Conservation (phyloP, 2,888 invertebrate species). For the Heteromurus nitidus region DNA sequence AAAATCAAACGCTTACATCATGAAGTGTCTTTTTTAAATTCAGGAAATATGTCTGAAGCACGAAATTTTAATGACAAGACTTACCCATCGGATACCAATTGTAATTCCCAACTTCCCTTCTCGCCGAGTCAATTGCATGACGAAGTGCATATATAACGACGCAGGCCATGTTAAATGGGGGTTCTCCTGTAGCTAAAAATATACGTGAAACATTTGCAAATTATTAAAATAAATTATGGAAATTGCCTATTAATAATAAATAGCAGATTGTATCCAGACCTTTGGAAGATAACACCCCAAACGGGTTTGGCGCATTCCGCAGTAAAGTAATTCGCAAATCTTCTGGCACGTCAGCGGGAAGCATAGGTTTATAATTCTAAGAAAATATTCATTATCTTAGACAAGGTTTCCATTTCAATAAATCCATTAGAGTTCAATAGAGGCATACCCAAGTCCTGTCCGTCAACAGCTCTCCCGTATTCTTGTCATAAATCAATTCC, state of each 20-base stretch:
- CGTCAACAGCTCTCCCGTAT: conserved; percentile 83
- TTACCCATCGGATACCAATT: conserved; percentile 81
- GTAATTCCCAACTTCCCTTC: conserved; percentile 81
- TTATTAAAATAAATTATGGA: not conserved
- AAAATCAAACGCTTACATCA: not conserved
- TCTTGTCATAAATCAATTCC: conserved; percentile 78
- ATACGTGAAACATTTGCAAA: not conserved
- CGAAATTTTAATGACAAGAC: conserved; percentile 69
- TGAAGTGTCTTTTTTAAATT: not conserved
- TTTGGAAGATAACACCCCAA: conserved; percentile 85
- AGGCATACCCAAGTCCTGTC: conserved; percentile 84
- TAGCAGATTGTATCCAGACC: conserved; percentile 65
- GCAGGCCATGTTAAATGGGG: not conserved
- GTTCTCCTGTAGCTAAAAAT: conserved; percentile 33
- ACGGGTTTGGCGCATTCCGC: conserved; percentile 81
- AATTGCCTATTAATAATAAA: not conserved
- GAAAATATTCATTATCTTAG: too few relatives aligned
- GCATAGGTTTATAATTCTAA: conserved; percentile 74
- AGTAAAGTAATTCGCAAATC: conserved; percentile 79
- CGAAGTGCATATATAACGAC: conserved; percentile 80
- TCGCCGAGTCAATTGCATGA: conserved; percentile 82
- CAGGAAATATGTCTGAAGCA: not conserved
- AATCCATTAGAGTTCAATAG: not conserved
- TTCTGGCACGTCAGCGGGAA: conserved; percentile 74
- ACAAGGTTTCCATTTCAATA: not conserved